phyloP scores from a whole-genome alignment of 64 coral and sea anemone species.

The Montipora foliosa region DNA sequence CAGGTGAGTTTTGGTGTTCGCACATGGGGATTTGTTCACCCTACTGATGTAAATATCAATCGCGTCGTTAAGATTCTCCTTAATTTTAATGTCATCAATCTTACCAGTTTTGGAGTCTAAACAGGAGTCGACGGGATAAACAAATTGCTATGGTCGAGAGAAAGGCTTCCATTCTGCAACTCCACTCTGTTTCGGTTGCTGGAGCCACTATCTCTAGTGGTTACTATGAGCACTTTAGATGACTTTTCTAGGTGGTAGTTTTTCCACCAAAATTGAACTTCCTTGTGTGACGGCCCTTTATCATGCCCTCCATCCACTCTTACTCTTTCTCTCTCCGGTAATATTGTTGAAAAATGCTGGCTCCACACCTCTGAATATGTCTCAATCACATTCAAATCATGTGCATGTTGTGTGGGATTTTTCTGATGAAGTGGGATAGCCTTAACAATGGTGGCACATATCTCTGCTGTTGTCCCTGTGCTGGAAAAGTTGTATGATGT shows the following conservation, averaged over 20 bases:
- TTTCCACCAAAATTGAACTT: slow-evolving; percentile 75
- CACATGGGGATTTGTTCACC: too few species aligned
- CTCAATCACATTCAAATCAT: not conserved
- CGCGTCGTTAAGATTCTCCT: not conserved
- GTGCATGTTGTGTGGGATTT: too few species aligned
- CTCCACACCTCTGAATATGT: slow-evolving; percentile 1
- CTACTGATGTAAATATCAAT: too few species aligned
- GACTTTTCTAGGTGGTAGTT: slow-evolving; percentile 56
- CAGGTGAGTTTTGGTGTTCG: too few species aligned
- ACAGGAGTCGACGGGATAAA: slow-evolving; percentile 78
- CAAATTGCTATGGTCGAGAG: slow-evolving; percentile 32
- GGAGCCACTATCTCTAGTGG: slow-evolving; percentile 62
- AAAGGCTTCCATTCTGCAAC: slow-evolving; percentile 63
- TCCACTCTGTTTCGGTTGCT: slow-evolving; percentile 64
- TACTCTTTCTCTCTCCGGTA: slow-evolving; percentile 49
- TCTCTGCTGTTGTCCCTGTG: too few species aligned
- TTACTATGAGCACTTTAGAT: slow-evolving; percentile 41
- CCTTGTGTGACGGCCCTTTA: slow-evolving; percentile 51
- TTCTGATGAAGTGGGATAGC: too few species aligned
- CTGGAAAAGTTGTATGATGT: too few species aligned
- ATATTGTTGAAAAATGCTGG: slow-evolving; percentile 66
- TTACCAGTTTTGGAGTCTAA: slow-evolving; percentile 42
- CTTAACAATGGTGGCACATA: too few species aligned
- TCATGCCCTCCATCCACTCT: slow-evolving; percentile 55
- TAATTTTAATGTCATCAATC: slow-evolving; percentile 49